Evolutionary conservation across 2,888 invertebrate genomes (phyloP).

Genomic region (Eutolmus rufibarbis): DNA sequence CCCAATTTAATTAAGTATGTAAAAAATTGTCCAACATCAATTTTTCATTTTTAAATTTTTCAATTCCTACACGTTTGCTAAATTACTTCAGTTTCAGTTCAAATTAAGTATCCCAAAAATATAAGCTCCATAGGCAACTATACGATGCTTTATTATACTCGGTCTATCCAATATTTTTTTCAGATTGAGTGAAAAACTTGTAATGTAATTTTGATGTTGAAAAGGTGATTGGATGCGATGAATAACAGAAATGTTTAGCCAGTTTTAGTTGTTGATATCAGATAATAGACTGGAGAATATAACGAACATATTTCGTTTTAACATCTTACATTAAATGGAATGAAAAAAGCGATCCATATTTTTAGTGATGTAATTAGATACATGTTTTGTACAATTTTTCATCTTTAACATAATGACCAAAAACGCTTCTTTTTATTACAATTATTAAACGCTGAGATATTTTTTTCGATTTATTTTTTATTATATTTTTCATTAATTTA

Average conservation of each 20-base stretch:
- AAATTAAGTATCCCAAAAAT: not conserved
- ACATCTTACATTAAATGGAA: too few species aligned
- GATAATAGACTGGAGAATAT: not conserved
- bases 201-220: not conserved
- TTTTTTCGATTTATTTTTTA: too few species aligned
- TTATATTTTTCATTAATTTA: too few species aligned
- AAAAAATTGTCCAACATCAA: not conserved
- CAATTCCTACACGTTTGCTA: not conserved
- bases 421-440: too few species aligned
- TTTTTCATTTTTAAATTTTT: not conserved
- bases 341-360: too few species aligned
- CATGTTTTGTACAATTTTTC: too few species aligned
- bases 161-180: not conserved
- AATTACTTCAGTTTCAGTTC: not conserved
- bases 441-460: too few species aligned
- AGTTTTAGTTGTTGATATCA: not conserved
- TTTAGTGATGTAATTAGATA: too few species aligned
- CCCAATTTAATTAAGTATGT: not conserved
- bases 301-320: not conserved
- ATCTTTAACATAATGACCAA: too few species aligned
- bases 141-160: not conserved
- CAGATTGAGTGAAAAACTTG: not conserved
- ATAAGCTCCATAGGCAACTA: not conserved
- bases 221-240: not conserved
- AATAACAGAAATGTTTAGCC: not conserved